Evolutionary conservation across 2,797 vertebrate species (phyloP).

Genomic region (Arremon aurantiirostris): DNA sequence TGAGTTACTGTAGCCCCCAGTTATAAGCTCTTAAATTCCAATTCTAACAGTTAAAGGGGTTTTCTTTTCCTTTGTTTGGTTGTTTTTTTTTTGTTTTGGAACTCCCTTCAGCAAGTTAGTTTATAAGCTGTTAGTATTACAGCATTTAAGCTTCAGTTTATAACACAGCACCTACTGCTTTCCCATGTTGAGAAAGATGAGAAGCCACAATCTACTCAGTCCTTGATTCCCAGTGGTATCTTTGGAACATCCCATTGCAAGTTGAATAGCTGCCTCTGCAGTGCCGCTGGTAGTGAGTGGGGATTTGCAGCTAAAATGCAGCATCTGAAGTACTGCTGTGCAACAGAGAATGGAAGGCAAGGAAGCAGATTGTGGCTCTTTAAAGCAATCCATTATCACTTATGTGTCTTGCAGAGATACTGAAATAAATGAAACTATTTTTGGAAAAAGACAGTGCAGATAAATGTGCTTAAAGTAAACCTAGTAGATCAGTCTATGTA

Average conservation of each 20-base stretch:
- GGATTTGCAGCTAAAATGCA: neutral
- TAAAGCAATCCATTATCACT: neutral
- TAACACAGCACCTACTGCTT: neutral
- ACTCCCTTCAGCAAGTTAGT: neutral
- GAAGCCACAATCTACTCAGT: neutral
- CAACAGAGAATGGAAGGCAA: neutral
- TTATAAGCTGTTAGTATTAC: accelerated
- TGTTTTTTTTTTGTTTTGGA: neutral
- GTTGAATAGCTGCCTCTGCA: neutral
- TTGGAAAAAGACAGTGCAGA: neutral
- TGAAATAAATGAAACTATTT: neutral
- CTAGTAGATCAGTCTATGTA: neutral
- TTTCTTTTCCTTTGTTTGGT: accelerated
- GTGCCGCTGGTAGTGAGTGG: neutral
- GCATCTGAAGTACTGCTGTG: neutral
- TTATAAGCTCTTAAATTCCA: neutral
- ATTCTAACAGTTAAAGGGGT: neutral
- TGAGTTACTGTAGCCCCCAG: neutral
- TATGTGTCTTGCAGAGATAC: neutral
- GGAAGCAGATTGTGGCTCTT: neutral
- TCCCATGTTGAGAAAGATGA: neutral
- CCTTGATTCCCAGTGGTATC: neutral
- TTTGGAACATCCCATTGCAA: neutral
- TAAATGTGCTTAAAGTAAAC: neutral
- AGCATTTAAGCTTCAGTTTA: accelerated